These are phyloP conservation scores for Crepidodera aurea DNA, from an alignment of 2,888 invertebrate species.

Conservation along the genomic window DNA sequence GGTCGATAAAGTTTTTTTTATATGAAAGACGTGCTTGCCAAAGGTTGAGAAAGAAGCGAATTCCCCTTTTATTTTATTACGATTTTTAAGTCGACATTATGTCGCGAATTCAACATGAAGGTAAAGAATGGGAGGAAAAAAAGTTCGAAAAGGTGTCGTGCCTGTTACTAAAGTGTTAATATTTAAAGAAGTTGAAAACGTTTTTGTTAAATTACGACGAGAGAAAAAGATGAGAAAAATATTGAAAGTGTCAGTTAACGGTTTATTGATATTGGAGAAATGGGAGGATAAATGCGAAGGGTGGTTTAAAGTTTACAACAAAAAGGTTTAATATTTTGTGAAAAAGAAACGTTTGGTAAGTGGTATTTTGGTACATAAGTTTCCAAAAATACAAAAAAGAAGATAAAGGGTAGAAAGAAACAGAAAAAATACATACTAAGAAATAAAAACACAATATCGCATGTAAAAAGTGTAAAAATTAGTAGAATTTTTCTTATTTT, in stretches of 20 bases:
- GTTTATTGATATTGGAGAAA: too few species aligned
- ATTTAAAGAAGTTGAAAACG: conserved; percentile 3
- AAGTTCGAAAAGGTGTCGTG: conserved; percentile 4
- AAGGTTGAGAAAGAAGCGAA: conserved; percentile 7
- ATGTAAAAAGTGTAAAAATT: too few species aligned
- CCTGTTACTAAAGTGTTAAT: conserved; percentile 2
- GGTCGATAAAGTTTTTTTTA: conserved; percentile 16
- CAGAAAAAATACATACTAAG: too few species aligned
- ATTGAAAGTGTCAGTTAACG: not conserved
- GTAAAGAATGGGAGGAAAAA: not conserved
- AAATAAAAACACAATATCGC: too few species aligned
- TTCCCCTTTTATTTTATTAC: conserved; percentile 18
- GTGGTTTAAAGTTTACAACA: too few species aligned
- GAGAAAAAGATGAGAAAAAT: not conserved
- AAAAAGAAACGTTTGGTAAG: too few species aligned
- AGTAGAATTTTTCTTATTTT: too few species aligned
- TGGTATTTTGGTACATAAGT: too few species aligned
- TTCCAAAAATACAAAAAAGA: too few species aligned
- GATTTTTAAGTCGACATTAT: conserved; percentile 18
- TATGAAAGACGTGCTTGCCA: conserved; percentile 8
- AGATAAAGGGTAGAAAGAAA: too few species aligned
- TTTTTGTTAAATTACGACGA: not conserved
- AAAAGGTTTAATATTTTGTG: too few species aligned
- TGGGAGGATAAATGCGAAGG: too few species aligned
- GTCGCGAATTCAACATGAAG: conserved; percentile 9